A percentile compares a stretch with the other conserved stretches of the same genome.
phyloP scores from a whole-genome alignment of 2,888 invertebrate species.

The Cenopis cana region DNA sequence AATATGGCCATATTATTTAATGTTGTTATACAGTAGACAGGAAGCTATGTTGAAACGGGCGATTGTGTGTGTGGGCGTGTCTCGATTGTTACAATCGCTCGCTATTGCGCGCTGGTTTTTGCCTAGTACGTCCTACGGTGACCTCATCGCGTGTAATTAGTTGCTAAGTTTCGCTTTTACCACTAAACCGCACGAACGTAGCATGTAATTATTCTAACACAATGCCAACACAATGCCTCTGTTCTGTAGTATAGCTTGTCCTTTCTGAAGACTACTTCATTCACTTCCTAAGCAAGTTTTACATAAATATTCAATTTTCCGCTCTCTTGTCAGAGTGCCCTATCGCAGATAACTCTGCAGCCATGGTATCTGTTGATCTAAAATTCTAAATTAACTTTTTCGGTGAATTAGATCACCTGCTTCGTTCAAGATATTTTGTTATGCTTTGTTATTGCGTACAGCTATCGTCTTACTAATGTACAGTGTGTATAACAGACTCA shows the following conservation, averaged over 20 bases:
- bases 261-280: neutral
- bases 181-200: slow-evolving; percentile 45
- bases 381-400: slow-evolving; percentile 29
- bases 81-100: slow-evolving; percentile 66
- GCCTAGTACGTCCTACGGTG: slow-evolving; percentile 55
- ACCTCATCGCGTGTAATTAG: slow-evolving; percentile 67
- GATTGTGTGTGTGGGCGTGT: slow-evolving; percentile 72
- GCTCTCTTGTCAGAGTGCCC: slow-evolving; percentile 11
- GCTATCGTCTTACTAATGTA: slow-evolving; percentile 12
- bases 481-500: neutral
- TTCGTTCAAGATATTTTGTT: slow-evolving; percentile 15
- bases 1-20: slow-evolving; percentile 41
- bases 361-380: slow-evolving; percentile 9
- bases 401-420: slow-evolving; percentile 14
- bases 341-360: slow-evolving; percentile 21
- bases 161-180: slow-evolving; percentile 63
- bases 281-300: slow-evolving; percentile 14
- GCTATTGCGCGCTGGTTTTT: slow-evolving; percentile 70
- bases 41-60: slow-evolving; percentile 71
- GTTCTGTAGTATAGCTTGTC: neutral
- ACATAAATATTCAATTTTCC: slow-evolving; percentile 27
- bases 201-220: slow-evolving; percentile 11
- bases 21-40: slow-evolving; percentile 61
- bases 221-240: neutral
- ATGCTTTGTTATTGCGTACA: slow-evolving; percentile 11